A percentile compares a stretch with the other conserved stretches of the same genome.
phyloP scores from a whole-genome alignment of 2,888 invertebrate genomes.

The Uloborus plumipes region DNA sequence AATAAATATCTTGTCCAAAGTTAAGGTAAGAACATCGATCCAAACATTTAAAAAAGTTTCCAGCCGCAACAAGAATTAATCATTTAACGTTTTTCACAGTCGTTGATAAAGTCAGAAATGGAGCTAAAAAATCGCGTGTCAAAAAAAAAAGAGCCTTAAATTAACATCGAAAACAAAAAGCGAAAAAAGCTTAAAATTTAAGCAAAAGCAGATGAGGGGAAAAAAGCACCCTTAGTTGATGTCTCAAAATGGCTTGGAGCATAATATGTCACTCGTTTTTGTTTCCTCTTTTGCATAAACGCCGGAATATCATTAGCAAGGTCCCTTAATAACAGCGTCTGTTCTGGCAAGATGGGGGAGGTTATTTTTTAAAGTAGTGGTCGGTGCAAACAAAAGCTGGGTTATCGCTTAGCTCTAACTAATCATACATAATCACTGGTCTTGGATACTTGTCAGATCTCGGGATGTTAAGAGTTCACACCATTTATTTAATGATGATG shows the following conservation, averaged over 20 bases:
- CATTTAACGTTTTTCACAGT: conserved; percentile 43
- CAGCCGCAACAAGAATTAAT: conserved; percentile 26
- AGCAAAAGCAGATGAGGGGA: conserved; percentile 29
- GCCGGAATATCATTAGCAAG: conserved; percentile 59
- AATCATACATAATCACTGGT: conserved; percentile 64
- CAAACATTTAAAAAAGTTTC: background rate
- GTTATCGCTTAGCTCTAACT: conserved; percentile 58
- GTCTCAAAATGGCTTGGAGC: conserved; percentile 51
- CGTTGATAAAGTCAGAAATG: conserved; percentile 43
- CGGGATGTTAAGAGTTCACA: conserved; percentile 62
- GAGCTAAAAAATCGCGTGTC: conserved; percentile 9
- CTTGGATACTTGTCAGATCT: conserved; percentile 55
- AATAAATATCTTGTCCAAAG: no score
- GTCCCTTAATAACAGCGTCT: conserved; percentile 59
- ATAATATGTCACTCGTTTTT: conserved; percentile 61
- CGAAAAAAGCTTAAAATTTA: conserved; percentile 29
- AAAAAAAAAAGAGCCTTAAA: conserved; percentile 28
- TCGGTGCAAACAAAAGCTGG: conserved; percentile 54
- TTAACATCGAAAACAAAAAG: conserved; percentile 32
- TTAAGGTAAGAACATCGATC: no score
- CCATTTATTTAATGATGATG: conserved; percentile 65
- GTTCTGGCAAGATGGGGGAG: conserved; percentile 53
- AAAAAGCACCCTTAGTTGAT: conserved; percentile 34
- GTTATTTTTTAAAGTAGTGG: conserved; percentile 49
- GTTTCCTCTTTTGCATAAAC: conserved; percentile 59